Base-by-base conservation (phyloP, 2,113 vertebrate species). In the Marmota monax region DNA sequence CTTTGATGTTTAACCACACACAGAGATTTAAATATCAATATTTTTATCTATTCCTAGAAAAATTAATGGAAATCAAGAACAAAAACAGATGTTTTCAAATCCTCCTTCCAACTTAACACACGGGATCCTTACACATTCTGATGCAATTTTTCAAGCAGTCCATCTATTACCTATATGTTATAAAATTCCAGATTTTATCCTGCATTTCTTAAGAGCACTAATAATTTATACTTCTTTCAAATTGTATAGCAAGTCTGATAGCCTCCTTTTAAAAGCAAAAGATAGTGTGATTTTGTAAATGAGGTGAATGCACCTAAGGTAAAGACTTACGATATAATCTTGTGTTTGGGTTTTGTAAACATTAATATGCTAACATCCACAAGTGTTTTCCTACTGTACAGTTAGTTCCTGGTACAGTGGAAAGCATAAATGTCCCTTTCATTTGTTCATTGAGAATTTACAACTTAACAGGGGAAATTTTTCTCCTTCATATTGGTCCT, bases 181-280 rank as follows among this genome's bases (percentile, higher is more conserved):
- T 80, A 20, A 96, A 84, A 96, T 87, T 90, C 45, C 77, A 96
- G 88, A 65, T 94, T 48, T 48, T 48, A 77, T 88, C 74, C 53
- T 85, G 14, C 88, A 76, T 45, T 72, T 79, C 90, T 85, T 97
- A 92, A 79, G 91, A 95, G 29, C 42, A 72, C 74, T 96, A 92
- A 96, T 92, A 78, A 90, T 77, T 92, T 85, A 77, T 65, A 58
- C 37, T 91, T 85, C 79, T 97, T 90, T 94, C 56, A 87, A 92
- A 61, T 88, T 96, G 90, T 90, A 58, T 67, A 32, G 74, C 34
- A 34, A 82, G 14, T 85, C 69, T 92, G 96, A 83, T 4, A 53
- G 22, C 82, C 61, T 69, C 45, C 61, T 67, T 95, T 97, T 63
- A 67, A 94, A 97, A 90, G 72, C 88, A 96, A 65, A 8, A 73